Percentiles rank a stretch among this genome's conserved stretches.
Conservation (phyloP, 1,140 invertebrate species). For the Amyelois transitella region DNA sequence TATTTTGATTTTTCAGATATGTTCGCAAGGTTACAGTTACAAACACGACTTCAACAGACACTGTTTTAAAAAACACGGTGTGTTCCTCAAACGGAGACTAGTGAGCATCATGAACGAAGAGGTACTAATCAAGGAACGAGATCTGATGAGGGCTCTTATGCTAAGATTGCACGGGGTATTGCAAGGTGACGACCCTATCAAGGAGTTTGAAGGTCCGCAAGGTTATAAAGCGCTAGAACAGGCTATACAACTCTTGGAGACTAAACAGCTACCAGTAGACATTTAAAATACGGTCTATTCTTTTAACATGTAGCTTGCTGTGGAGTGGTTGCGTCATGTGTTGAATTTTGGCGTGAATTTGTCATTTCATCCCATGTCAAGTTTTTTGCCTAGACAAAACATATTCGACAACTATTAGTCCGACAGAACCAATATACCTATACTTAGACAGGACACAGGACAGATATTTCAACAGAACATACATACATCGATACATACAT, state of each 20-base stretch:
- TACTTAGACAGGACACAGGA: too few species aligned
- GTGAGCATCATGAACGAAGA: constrained; percentile 48
- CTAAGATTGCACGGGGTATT: constrained; percentile 23
- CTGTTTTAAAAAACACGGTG: constrained; percentile 54
- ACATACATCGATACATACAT: too few species aligned
- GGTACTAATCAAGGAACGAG: constrained; percentile 34
- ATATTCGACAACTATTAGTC: too few species aligned
- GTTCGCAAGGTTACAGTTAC: constrained; percentile 51
- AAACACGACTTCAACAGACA: constrained; percentile 55
- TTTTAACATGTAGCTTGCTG: too few species aligned
- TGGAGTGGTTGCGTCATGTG: too few species aligned
- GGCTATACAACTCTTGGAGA: constrained; percentile 29
- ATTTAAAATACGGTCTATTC: too few species aligned
- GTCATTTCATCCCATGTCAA: too few species aligned
- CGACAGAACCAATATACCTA: too few species aligned
- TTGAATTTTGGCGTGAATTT: too few species aligned
- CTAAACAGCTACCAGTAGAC: constrained; percentile 27
- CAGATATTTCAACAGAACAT: too few species aligned
- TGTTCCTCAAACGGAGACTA: constrained; percentile 39
- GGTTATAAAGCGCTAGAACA: constrained; percentile 35
- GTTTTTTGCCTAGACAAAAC: too few species aligned
- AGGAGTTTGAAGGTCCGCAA: constrained; percentile 37
- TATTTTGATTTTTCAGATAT: constrained; percentile 47
- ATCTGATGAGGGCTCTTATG: constrained; percentile 35
- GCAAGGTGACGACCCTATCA: constrained; percentile 24